Evolutionary conservation across 2,797 vertebrate genomes (phyloP), one percentile per base, ranked within the genome.

Genomic region (Staurois parvus): DNA sequence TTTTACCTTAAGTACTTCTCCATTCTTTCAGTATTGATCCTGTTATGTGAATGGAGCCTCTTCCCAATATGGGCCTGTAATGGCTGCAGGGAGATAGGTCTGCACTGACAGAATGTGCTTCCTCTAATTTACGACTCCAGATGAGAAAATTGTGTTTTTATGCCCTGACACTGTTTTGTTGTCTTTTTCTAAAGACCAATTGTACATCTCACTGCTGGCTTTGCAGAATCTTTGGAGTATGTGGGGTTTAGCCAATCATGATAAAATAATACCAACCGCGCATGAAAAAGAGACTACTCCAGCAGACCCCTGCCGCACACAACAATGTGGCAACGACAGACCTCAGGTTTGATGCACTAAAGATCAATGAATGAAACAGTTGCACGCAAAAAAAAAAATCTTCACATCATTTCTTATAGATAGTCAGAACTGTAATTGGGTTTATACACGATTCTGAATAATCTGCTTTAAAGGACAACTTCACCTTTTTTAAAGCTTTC

Each of bases 11-110:
- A 85, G 76, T 85, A 85, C 59, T 79, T 73, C 59, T 62, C 76
- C 59, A 73, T 85, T 85, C 68, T 85, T 85, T 34, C 37, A 34
- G 28, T 79, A 79, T 85, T 85, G 84, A 79, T 84, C 84, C 59
- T 52, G 37, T 74, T 85, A 66, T 66, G 72, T 72, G 66, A 79
- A 79, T 37, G 29, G 83, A 78, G 83, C 19, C 76, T 84, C 75
- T 79, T 79, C 72, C 81, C 81, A 82, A 75, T 74, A 74, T 82
- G 73, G 56, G 70, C 70, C 72, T 62, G 40, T 10, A 32, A 37
- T 37, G 28, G n/a, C 64, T 75, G 70, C 52, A 59, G 52, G 4
- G 19, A 75, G 72, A 83, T 75, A 75, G 28, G 28, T 32, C 72
- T 45, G 74, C 26, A 32, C 72, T 67, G 73, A 52, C 64, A 83